These are phyloP conservation scores for Drosophila infuscata DNA, from an alignment of 2,888 invertebrate species.

Conservation along the genomic window DNA sequence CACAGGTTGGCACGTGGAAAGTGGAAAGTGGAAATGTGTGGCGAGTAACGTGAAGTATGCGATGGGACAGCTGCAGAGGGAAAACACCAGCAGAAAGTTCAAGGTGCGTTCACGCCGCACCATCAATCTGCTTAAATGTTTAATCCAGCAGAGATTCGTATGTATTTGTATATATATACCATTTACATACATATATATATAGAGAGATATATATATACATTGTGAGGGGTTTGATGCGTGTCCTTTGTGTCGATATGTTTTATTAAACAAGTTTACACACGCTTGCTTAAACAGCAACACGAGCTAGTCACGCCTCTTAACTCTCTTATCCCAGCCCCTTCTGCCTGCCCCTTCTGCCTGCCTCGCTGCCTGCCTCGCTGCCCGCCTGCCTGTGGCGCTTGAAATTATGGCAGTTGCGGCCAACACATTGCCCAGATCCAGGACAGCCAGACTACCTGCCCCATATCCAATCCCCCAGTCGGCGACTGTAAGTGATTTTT, in stretches of 20 bases:
- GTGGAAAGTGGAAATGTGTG: slow-evolving; percentile 41
- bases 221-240: slow-evolving; percentile 33
- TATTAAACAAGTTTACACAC: slow-evolving; percentile 75
- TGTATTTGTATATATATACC: slow-evolving; percentile 40
- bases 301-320: slow-evolving; percentile 31
- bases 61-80: neutral
- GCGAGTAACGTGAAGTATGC: slow-evolving; percentile 19
- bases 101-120: slow-evolving; percentile 63
- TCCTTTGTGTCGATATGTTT: slow-evolving; percentile 18
- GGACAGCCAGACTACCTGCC: slow-evolving; percentile 5
- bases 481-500: slow-evolving; percentile 70
- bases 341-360: neutral
- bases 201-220: neutral
- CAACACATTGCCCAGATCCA: slow-evolving; percentile 39
- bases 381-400: slow-evolving; percentile 11
- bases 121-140: slow-evolving; percentile 80
- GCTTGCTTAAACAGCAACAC: slow-evolving; percentile 70
- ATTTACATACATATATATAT: neutral
- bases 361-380: neutral
- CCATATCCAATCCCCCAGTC: neutral
- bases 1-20: slow-evolving; percentile 41
- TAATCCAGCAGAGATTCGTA: slow-evolving; percentile 73
- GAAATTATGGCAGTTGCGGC: slow-evolving; percentile 61
- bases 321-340: neutral
- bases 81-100: slow-evolving; percentile 57